phyloP scores from a whole-genome alignment of 2,888 invertebrate species.

The Apamea anceps region DNA sequence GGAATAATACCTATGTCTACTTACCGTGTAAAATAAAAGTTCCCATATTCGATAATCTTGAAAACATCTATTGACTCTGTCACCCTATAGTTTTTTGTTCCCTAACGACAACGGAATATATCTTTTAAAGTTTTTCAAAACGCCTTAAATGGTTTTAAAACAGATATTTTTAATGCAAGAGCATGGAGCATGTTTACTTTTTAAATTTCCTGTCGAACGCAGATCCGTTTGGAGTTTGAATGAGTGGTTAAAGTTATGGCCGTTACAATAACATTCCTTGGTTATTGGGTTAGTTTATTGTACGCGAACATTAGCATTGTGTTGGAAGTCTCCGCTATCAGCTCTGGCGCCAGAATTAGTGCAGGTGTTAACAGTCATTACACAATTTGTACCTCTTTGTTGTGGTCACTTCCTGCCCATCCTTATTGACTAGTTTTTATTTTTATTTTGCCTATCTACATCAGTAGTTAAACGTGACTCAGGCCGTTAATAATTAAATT shows the following conservation, averaged over 20 bases:
- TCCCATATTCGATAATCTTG: neutral
- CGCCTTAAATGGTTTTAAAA: slow-evolving; percentile 42
- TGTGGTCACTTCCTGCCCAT: slow-evolving; percentile 48
- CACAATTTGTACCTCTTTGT: slow-evolving; percentile 42
- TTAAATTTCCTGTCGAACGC: slow-evolving; percentile 69
- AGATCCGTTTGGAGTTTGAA: slow-evolving; percentile 75
- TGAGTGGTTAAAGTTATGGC: slow-evolving; percentile 69
- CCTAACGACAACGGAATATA: slow-evolving; percentile 16
- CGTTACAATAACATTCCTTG: slow-evolving; percentile 70
- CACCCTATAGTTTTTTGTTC: slow-evolving; percentile 20
- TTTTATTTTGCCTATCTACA: slow-evolving; percentile 3
- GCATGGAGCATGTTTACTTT: slow-evolving; percentile 73
- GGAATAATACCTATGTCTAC: neutral
- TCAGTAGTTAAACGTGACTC: slow-evolving; percentile 13
- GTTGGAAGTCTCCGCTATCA: slow-evolving; percentile 68
- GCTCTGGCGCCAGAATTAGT: slow-evolving; percentile 74
- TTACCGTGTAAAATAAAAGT: slow-evolving; percentile 10
- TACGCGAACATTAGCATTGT: slow-evolving; percentile 72
- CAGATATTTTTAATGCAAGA: slow-evolving; percentile 55
- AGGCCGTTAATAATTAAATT: neutral
- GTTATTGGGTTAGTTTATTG: slow-evolving; percentile 80
- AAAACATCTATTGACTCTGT: slow-evolving; percentile 37
- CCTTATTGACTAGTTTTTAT: slow-evolving; percentile 17
- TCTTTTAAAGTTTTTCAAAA: slow-evolving; percentile 27
- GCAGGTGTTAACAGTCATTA: slow-evolving; percentile 52